Evolutionary conservation across 2,888 invertebrate genomes (phyloP), one percentile per base, ranked within the genome.

Genomic region (Teleogryllus oceanicus): DNA sequence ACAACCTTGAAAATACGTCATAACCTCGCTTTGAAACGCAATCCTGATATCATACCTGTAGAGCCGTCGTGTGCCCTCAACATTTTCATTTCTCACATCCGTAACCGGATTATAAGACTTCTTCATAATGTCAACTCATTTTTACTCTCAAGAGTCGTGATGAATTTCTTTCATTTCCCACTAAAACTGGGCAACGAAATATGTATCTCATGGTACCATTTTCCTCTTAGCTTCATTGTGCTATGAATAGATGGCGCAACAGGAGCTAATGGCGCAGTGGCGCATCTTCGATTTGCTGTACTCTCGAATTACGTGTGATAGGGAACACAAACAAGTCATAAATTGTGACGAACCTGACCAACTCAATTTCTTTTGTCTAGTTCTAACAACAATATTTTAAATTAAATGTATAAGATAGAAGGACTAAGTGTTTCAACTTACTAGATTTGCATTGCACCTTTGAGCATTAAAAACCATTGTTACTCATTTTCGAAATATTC

Each of bases 41-140:
- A 49, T 37, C 49, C 21, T 12, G 16, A 81, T 80, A 74, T 20
- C 86, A 84, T 85, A 90, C 90, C 89, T 89, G 87, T 90, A 90
- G 84, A 90, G 87, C 85, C 90, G 89, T 86, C 88, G 89, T 80
- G 90, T 88, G 84, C 88, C 87, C 84, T 90, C 90, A 84, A 89
- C 88, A 85, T 88, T 88, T 85, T 89, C 90, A 84, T 88, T 87
- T 85, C 88, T 88, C 83, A 86, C 87, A 86, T 89, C 89, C 85
- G 88, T 88, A 84, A 87, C 86, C 84, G 88, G 86, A 86, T 88
- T 89, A 84, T 88, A 89, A 84, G 86, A 86, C 86, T 88, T 90
- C 88, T 89, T 90, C 90, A 90, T 88, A 83, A 84, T 86, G 89
- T 88, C 87, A 87, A 87, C 86, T 89, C 89, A 89, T 89, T 85